Evolutionary conservation across 2,888 invertebrate species (phyloP), one percentile per base, ranked within the genome.

Genomic region (Cylindroiulus punctatus): DNA sequence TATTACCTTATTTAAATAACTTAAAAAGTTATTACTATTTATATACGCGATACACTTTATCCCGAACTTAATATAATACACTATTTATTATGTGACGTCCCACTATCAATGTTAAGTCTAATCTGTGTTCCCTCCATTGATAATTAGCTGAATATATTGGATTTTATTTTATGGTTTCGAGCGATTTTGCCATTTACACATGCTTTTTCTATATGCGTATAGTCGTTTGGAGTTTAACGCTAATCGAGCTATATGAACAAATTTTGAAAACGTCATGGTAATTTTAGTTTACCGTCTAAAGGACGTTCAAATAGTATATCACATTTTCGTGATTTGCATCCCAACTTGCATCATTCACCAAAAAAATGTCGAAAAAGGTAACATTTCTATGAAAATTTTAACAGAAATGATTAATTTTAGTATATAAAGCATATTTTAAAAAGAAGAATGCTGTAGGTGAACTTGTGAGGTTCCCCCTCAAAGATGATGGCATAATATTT

Each of bases 171-270:
- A 10, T 0, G 76, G 10, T 4, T 22, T 30, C 1, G 2, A 14
- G 12, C 30, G 10, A 2, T 65, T 65, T 22, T 65, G 65, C 19
- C 8, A 65, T 65, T 65, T 65, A 65, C 22, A 65, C 65, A 26
- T 26, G 76, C 76, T 76, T 76, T n/a, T 76, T 76, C 76, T 76
- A 76, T 76, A 14, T 30, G 76, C 76, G 8, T 26, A n/a, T 4
- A 26, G 65, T 65, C 12, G 8, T 65, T 65, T 65, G 7, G 65
- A 65, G 65, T 65, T 26, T 8, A n/a, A 65, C 26, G 22, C 26
- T 30, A 30, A 26, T 10, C 76, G 10, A 4, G 26, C 14, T 26
- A 26, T 26, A 0, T 30, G 0, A 22, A 30, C 7, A 0, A 8
- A 19, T 4, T 57, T n/a, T 22, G 7, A n/a, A 57, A 22, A 57